Evolutionary conservation across 2,113 vertebrate species (phyloP).

Genomic region (Boleophthalmus pectinirostris): DNA sequence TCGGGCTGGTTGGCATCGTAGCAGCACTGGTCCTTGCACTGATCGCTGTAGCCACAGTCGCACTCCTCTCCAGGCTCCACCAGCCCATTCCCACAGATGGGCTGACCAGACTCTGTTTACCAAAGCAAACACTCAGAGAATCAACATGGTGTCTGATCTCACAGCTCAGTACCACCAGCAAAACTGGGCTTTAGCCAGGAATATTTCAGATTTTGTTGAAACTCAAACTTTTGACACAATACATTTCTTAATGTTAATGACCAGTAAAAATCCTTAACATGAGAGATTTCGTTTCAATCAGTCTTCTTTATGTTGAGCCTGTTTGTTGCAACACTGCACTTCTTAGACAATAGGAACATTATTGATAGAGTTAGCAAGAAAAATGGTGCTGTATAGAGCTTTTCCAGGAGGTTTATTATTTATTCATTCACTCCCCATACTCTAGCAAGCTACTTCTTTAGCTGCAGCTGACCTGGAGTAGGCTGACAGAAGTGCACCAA

Average conservation of each 20-base stretch:
- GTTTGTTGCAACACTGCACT: neutral
- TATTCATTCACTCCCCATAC: no score
- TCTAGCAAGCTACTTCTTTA: no score
- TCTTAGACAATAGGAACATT: neutral
- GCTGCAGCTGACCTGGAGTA: no score
- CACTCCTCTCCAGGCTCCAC: slow-evolving; percentile 96
- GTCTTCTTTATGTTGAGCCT: neutral
- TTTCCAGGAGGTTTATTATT: neutral
- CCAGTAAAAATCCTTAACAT: neutral
- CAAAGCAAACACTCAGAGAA: neutral
- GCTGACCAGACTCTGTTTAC: slow-evolving; percentile 90
- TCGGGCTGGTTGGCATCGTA: slow-evolving; percentile 92
- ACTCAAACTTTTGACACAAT: neutral
- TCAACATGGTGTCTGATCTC: slow-evolving; percentile 11
- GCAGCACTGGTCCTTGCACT: slow-evolving; percentile 94
- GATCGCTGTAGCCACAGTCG: slow-evolving; percentile 97
- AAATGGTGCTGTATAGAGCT: neutral
- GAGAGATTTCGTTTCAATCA: neutral
- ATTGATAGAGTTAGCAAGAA: no score
- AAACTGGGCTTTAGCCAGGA: slow-evolving; percentile 1
- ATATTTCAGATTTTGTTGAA: slow-evolving; percentile 1
- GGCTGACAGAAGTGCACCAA: no score
- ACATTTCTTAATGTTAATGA: neutral
- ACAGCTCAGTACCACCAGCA: neutral
- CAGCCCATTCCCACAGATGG: slow-evolving; percentile 96